These are phyloP conservation scores for Megalurothrips usitatus DNA, from an alignment of 2,888 invertebrate genomes.

Conservation along the genomic window DNA sequence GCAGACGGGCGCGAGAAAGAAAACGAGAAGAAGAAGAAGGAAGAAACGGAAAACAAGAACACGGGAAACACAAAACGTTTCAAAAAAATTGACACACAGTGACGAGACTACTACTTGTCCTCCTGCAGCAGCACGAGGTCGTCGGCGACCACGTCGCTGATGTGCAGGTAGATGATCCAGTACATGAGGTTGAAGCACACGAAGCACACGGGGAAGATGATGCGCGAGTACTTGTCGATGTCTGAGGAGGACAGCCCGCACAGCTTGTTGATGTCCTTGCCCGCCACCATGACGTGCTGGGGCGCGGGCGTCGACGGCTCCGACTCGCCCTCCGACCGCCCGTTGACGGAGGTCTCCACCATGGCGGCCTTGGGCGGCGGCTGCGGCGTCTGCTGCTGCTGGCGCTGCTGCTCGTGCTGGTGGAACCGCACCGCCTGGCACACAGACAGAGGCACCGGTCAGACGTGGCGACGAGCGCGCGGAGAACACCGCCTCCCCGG, in stretches of 20 bases:
- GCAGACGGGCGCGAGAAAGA: not conserved
- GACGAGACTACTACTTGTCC: slow-evolving; percentile 35
- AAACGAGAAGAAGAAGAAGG: not conserved
- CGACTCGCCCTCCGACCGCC: slow-evolving; percentile 41
- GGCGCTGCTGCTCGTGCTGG: slow-evolving; percentile 10
- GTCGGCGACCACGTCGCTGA: slow-evolving; percentile 47
- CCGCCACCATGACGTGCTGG: slow-evolving; percentile 35
- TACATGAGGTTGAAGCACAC: slow-evolving; percentile 55
- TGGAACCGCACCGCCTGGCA: slow-evolving; percentile 15
- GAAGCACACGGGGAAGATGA: slow-evolving; percentile 56
- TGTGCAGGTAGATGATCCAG: slow-evolving; percentile 50
- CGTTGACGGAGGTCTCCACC: slow-evolving; percentile 45
- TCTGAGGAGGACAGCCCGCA: slow-evolving; percentile 50
- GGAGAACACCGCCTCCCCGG: too few species aligned
- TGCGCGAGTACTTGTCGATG: slow-evolving; percentile 58
- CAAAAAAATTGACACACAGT: slow-evolving; percentile 22
- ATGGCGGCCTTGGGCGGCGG: slow-evolving; percentile 42
- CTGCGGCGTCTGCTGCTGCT: slow-evolving; percentile 10
- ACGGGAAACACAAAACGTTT: not conserved
- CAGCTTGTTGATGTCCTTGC: slow-evolving; percentile 46
- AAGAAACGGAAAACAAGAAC: not conserved
- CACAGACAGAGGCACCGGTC: too few species aligned
- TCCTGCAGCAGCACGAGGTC: slow-evolving; percentile 44
- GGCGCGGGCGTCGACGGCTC: slow-evolving; percentile 41
- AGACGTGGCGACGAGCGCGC: too few species aligned